These are phyloP conservation scores for Eupithecia subumbrata DNA, from an alignment of 2,888 invertebrate genomes.

Conservation along the genomic window DNA sequence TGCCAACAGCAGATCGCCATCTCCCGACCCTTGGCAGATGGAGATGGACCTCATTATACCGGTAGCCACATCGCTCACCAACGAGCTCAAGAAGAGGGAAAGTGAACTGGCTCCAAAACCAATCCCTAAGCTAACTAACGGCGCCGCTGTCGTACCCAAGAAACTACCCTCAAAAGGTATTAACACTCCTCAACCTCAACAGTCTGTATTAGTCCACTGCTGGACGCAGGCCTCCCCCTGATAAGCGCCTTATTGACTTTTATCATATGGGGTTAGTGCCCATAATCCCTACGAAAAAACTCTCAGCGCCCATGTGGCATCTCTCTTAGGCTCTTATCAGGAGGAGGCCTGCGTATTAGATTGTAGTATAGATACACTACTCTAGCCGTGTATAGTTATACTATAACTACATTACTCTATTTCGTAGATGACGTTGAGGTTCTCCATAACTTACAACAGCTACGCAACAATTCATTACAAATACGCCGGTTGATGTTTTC, in stretches of 20 bases:
- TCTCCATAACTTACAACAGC: background rate
- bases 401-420: background rate
- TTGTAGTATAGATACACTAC: no score
- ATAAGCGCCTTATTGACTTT: no score
- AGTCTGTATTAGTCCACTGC: no score
- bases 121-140: slow-evolving; percentile 63
- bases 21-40: slow-evolving; percentile 73
- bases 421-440: background rate
- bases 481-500: slow-evolving; percentile 48
- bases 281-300: no score
- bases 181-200: no score
- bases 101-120: slow-evolving; percentile 56
- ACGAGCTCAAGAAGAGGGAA: slow-evolving; percentile 49
- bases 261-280: no score
- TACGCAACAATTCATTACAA: background rate
- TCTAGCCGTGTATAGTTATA: no score
- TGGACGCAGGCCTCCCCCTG: no score
- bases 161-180: slow-evolving; percentile 64
- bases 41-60: slow-evolving; percentile 63
- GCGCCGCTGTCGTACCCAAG: slow-evolving; percentile 64
- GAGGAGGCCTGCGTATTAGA: no score
- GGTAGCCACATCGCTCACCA: slow-evolving; percentile 53
- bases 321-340: no score
- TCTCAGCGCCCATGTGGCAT: no score
- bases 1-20: slow-evolving; percentile 66